Conservation (phyloP, 2,113 vertebrate species). For the Catharus fuscescens region DNA sequence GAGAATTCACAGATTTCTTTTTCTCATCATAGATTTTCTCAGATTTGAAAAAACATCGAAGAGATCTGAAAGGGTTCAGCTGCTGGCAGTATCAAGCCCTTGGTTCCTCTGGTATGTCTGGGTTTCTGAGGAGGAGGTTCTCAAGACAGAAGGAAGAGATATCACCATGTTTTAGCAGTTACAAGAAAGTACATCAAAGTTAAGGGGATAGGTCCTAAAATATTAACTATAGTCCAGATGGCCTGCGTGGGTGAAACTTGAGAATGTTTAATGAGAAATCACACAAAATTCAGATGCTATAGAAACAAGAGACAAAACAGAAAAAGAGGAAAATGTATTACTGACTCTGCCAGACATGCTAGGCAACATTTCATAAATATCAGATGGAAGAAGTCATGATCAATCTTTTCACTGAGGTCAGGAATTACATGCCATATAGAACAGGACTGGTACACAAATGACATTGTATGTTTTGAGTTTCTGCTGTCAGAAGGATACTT, state of each 20-base stretch:
- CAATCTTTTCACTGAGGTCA: background rate
- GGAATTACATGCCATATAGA: background rate
- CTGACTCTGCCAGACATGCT: constrained; percentile 60
- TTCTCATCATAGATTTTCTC: background rate
- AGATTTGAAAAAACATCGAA: constrained; percentile 9
- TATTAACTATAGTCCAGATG: constrained; percentile 65
- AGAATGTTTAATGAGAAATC: constrained; percentile 66
- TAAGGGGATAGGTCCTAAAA: constrained; percentile 61
- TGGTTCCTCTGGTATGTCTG: constrained; percentile 21
- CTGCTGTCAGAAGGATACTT: background rate
- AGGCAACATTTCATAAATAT: constrained; percentile 65
- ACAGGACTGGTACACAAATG: background rate
- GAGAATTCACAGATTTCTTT: background rate
- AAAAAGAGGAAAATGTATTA: constrained; percentile 49
- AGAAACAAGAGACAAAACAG: constrained; percentile 66
- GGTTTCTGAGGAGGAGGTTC: constrained; percentile 41
- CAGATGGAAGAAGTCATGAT: constrained; percentile 29
- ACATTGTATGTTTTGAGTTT: background rate
- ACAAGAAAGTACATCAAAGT: constrained; percentile 65
- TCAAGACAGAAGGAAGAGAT: constrained; percentile 52
- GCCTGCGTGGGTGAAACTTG: constrained; percentile 44
- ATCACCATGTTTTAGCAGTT: constrained; percentile 53
- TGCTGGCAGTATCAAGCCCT: constrained; percentile 31
- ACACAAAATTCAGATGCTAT: constrained; percentile 60
- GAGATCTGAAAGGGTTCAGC: constrained; percentile 15